Base-by-base conservation (phyloP, 2,113 vertebrate species). In the Taxidea taxus region DNA sequence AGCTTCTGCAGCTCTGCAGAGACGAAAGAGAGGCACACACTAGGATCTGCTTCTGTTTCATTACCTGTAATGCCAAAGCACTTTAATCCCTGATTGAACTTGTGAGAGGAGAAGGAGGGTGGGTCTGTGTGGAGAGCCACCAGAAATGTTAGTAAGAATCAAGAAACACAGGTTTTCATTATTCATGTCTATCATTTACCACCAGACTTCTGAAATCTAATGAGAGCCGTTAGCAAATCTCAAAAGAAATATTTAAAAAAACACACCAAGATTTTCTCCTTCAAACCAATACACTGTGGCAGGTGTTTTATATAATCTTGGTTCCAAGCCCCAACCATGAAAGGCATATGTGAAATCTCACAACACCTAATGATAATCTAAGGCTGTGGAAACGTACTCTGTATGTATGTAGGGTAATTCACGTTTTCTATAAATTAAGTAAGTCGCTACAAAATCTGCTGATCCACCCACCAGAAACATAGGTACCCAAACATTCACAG, bases 1-100 rank as follows among this genome's bases (percentile, higher is more conserved):
- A 87, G 99, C 99, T 99, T 99, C 99, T 96, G 99, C 99, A 98
- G 99, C 99, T 99, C 99, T 99, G 98, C 95, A 98, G 95, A 98
- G 90, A 98, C 29, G 98, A 88, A 97, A 87, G 83, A 98, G 74
- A 97, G 18, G 66, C n/a, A 96, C 39, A 94, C 1, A 87, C 11
- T 92, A 13, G 37, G 42, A 15, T 34, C 39, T 16, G 49, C 60
- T 86, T 77, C 80, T 77, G 4, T 9, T 11, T 34, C 34, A 31
- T 25, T 29, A 18, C 70, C 21, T 42, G 3, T 13, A 14, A 51
- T n/a, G 54, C 68, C 70, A 64, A 87, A 92, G 80, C 66, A 58
- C 25, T 31, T 68, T 21, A 60, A 31, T 49, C 29, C 58, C 74
- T n/a, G 16, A 27, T 0, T 18, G 34, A 34, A 75, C 58, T 70